Conservation (phyloP, 2,113 vertebrate genomes). For the Catharus fuscescens region DNA sequence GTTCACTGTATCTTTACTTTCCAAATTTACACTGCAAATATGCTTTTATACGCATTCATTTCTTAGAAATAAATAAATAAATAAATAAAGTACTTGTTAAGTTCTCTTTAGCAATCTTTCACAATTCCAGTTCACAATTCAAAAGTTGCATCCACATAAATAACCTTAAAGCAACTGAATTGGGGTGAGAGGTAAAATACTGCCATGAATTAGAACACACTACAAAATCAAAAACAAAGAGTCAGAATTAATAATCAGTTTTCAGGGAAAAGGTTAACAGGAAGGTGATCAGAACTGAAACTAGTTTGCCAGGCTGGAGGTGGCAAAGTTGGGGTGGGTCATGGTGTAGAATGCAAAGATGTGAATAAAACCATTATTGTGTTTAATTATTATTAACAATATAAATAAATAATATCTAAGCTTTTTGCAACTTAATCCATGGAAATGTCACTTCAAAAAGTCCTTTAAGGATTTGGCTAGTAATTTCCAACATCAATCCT, state of each 20-base stretch:
- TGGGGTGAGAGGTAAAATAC: constrained; percentile 21
- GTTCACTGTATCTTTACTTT: constrained; percentile 5
- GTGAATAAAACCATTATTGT: background rate
- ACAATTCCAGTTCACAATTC: background rate
- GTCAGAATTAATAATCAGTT: constrained; percentile 10
- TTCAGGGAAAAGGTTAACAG: constrained; percentile 25
- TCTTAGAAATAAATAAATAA: background rate
- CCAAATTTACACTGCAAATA: background rate
- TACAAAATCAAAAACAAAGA: constrained; percentile 26
- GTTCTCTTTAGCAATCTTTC: background rate
- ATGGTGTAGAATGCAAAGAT: background rate
- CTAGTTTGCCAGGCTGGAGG: background rate
- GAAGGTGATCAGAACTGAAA: constrained; percentile 1
- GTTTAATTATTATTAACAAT: background rate
- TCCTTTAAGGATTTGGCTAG: background rate
- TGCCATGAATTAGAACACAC: background rate
- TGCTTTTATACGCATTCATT: background rate
- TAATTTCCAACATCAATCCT: background rate
- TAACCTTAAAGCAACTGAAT: background rate
- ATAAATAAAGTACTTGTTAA: background rate
- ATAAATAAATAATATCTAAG: background rate
- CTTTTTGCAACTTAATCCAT: background rate
- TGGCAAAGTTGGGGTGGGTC: background rate
- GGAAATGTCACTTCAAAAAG: background rate
- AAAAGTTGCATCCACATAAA: background rate